Conservation (phyloP, 53 echinoderm and acorn worm genomes). For the Arbacia lixula region DNA sequence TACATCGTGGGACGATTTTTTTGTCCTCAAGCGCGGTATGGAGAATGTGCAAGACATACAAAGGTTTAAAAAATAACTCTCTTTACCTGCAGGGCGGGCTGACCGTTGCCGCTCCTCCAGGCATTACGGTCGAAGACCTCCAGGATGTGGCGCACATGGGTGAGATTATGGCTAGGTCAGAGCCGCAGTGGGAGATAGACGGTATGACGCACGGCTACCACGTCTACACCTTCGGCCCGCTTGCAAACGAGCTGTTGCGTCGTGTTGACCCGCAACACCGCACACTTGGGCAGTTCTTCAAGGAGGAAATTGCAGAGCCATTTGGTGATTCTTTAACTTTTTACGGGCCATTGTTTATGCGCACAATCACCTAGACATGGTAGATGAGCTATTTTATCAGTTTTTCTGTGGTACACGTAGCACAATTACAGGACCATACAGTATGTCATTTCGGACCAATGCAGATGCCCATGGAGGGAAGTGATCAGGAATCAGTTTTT, state of each 20-base stretch:
- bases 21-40: no score
- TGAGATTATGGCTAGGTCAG: constrained; percentile 62
- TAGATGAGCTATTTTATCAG: no score
- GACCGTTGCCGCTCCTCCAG: constrained; percentile 22
- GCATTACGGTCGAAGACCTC: constrained; percentile 44
- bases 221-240: constrained; percentile 59
- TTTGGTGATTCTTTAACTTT: constrained; percentile 59
- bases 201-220: constrained; percentile 88
- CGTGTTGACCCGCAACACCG: constrained; percentile 80
- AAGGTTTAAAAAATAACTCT: no score
- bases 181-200: constrained; percentile 70
- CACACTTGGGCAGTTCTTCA: constrained; percentile 84
- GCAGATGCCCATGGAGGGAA: no score
- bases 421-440: no score
- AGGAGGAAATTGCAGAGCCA: constrained; percentile 79
- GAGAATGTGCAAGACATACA: no score
- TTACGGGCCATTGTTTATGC: no score
- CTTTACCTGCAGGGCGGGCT: constrained; percentile 79
- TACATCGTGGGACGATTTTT: no score
- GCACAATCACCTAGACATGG: no score
- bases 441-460: no score
- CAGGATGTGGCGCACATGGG: constrained; percentile 50
- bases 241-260: constrained; percentile 65
- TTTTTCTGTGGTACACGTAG: no score
- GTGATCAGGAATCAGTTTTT: no score